Base-by-base conservation (phyloP, 2,113 vertebrate species). In the Emydocephalus ijimae region DNA sequence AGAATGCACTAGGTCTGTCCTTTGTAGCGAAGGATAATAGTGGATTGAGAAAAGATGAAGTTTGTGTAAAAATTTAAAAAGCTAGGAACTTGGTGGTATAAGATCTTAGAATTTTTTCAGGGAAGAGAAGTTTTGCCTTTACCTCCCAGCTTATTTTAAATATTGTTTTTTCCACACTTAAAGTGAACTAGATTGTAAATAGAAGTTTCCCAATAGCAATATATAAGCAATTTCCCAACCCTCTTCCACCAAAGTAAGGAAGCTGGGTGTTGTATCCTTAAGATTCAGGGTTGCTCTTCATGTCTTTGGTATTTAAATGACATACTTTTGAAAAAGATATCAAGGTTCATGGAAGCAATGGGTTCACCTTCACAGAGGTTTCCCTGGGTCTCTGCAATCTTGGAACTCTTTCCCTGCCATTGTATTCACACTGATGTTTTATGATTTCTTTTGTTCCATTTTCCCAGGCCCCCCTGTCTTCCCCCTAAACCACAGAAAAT, bases 401-500 rank as follows among this genome's bases (percentile, higher is more conserved):
- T 92, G 92, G 92, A 95, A 91, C 95, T 95, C 39, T 94, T 90
- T 92, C 96, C 97, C 96, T 93, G 48, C 94, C 97, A 94, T 92
- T 96, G 96, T 97, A 94, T 97, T 97, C 96, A 92, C 95, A 94
- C 95, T 97, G 96, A 96, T 97, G 96, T 96, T 97, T 89, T 98
- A 96, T 98, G 97, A 94, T 98, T 97, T 96, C 92, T 98, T 97
- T 97, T 98, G 96, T 98, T 97, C 97, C 96, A 0, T 97, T 98
- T 98, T 98, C 98, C 96, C 98, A 99, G 99, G 98, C 99, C 99
- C 98, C 99, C 99, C 96, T 98, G 98, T 96, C 98, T 99, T 95
- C 99, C 99, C 98, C 99, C 99, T 97, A 99, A 99, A 96, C 99
- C 99, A 98, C 99, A 99, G 99, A 99, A 99, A 99, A 98, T 99